phyloP scores from a whole-genome alignment of 2,797 vertebrate species.

The Rhyacichthys aspro region DNA sequence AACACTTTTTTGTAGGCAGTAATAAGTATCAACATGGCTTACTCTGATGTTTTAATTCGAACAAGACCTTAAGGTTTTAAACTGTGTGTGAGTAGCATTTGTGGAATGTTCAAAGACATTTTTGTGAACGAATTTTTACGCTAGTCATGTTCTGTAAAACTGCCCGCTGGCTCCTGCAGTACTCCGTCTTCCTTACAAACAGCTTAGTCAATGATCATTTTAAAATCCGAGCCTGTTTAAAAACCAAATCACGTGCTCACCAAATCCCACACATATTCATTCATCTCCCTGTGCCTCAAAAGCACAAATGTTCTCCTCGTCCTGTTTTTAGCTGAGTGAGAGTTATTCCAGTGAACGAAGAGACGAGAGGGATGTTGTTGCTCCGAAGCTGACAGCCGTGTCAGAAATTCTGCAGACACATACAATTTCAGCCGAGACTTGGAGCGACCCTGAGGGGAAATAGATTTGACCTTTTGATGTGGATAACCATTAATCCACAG shows the following conservation, averaged over 20 bases:
- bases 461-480: constrained; percentile 44
- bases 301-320: constrained; percentile 16
- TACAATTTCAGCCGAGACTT: constrained; percentile 26
- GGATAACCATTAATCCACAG: constrained; percentile 34
- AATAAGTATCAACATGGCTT: not conserved
- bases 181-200: constrained; percentile 31
- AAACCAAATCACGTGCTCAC: constrained; percentile 47
- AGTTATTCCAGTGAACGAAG: constrained; percentile 47
- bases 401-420: constrained; percentile 56
- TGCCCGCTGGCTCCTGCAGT: constrained; percentile 23
- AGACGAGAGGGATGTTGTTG: not conserved
- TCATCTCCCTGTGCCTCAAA: constrained; percentile 27
- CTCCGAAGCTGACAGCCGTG: constrained; percentile 19
- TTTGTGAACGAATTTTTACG: constrained; percentile 38
- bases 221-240: constrained; percentile 43
- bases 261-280: constrained; percentile 28
- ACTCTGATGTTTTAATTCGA: constrained; percentile 41
- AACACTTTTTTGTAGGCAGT: not conserved
- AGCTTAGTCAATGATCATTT: constrained; percentile 49
- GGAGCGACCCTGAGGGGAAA: constrained; percentile 15
- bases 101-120: constrained; percentile 19
- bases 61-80: constrained; percentile 16
- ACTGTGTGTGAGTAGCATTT: no score
- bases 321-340: constrained; percentile 48
- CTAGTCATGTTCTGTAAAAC: constrained; percentile 43